Base-by-base conservation (phyloP, 2,888 invertebrate genomes). In the Coenonympha glycerion region DNA sequence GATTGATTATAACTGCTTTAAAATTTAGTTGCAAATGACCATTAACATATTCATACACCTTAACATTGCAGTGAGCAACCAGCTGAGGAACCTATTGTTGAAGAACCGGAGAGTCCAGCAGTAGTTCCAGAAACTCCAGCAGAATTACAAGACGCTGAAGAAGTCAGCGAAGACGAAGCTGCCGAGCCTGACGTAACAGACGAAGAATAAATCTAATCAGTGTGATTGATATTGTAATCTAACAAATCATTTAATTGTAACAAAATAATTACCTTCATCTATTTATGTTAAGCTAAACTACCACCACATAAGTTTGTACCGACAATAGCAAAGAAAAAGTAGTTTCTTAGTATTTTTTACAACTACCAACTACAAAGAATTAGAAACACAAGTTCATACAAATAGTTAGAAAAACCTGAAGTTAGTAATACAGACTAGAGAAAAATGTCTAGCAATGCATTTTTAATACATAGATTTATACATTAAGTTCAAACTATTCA, bases 151-250 rank as follows among this genome's bases (percentile, higher is more conserved):
- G 76, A 75, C 13, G 73, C 64, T n/a, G 76, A 69, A 18, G 88
- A 88, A 49, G 74, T 69, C 60, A 86, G 86, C 58, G 87, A 86
- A 58, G 85, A 86, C 53, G 88, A 87, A 59, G 72, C 78, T 66
- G 87, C 82, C 6, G 88, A 86, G 64, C 88, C 84, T 6, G 88
- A 88, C 60, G 79, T 87, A 53, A 87, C 85, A n/a, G 87, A 87
- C 53, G 88, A 87, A 64, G 88, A 87, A 79, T 87, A 85, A 77
- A 49, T n/a, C 9, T 3, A 33, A 1, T 22, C 18, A 16, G 6
- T 21, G 26, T 40, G 16, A 33, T 47, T 40, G 26, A 28, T 11
- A 24, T 50, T 11, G 9, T 47, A 15, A 26, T 26, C 45, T 55
- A 51, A 51, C 40, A 47, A 41, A 46, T 41, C 28, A 44, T 9